A percentile compares a stretch with the other conserved stretches of the same genome.
Conservation (phyloP, 2,113 vertebrate species). For the Callopanchax toddi region DNA sequence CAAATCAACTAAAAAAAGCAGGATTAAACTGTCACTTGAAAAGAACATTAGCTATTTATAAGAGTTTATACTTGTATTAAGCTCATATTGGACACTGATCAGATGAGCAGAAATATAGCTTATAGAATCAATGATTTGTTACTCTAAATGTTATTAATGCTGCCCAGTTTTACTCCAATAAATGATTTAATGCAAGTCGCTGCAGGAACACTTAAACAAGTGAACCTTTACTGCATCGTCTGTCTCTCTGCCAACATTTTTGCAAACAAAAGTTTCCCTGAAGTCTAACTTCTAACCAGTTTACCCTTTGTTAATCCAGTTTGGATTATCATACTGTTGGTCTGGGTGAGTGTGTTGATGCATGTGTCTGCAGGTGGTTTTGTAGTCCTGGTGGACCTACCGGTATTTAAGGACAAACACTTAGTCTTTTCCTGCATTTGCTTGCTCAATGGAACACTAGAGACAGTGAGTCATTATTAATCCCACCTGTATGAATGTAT, state of each 20-base stretch:
- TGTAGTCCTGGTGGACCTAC: not conserved
- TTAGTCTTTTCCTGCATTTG: not conserved
- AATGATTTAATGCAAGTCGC: not conserved
- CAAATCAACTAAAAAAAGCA: slow-evolving; percentile 17
- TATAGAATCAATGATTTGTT: no score
- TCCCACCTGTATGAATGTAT: not conserved
- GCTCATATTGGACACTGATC: not conserved
- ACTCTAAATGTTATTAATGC: no score
- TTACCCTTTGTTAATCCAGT: no score
- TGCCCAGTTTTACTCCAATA: not conserved
- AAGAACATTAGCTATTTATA: slow-evolving; percentile 6
- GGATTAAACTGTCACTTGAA: not conserved
- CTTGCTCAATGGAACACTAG: not conserved
- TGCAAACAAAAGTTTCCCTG: not conserved
- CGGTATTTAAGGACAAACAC: not conserved
- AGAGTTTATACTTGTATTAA: not conserved
- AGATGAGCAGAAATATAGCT: not conserved
- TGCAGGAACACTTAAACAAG: not conserved
- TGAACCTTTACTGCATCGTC: not conserved
- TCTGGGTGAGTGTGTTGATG: no score
- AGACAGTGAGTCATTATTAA: not conserved
- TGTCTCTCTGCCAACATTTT: not conserved
- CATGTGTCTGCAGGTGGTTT: not conserved
- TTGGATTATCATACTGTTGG: no score
- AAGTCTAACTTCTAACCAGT: no score